These are phyloP conservation scores for Phortica okadai DNA, from an alignment of 2,888 invertebrate species.

Conservation along the genomic window DNA sequence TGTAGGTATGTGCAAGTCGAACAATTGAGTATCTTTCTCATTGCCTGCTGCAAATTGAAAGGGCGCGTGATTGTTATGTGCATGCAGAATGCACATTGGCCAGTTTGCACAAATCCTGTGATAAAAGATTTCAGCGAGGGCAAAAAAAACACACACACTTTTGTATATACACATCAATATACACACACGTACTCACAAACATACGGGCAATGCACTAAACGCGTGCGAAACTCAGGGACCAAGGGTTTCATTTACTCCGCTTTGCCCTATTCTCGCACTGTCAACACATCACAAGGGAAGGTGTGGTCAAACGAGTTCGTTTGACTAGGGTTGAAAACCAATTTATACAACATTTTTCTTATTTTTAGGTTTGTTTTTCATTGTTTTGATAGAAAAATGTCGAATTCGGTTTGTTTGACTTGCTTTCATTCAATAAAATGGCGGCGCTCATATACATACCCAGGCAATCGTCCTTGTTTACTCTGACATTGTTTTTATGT, in stretches of 20 bases:
- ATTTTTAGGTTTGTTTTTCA: constrained; percentile 9
- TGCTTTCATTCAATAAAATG: not conserved
- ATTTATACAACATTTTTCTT: not conserved
- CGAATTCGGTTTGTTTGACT: constrained; percentile 19
- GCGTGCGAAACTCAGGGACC: not conserved
- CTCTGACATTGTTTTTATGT: not conserved
- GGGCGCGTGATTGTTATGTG: not conserved
- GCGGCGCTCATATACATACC: not conserved
- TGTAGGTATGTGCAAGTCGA: not conserved
- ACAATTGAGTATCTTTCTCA: not conserved
- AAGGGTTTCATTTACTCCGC: not conserved
- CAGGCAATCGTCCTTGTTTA: no score
- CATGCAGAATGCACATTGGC: constrained; percentile 59
- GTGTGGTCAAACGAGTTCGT: constrained; percentile 52
- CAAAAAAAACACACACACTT: constrained; percentile 28
- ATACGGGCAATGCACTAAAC: constrained; percentile 31
- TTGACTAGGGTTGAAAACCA: constrained; percentile 14
- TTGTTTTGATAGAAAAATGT: constrained; percentile 28
- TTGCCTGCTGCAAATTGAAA: not conserved
- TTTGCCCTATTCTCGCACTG: not conserved
- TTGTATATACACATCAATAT: no score
- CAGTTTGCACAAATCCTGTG: constrained; percentile 45
- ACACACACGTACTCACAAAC: constrained; percentile 19
- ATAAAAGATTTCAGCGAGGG: not conserved
- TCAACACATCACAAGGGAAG: constrained; percentile 43